A percentile compares a stretch with the other conserved stretches of the same genome.
phyloP scores from a whole-genome alignment of 2,797 vertebrate genomes.

The Synaphobranchus kaupii region DNA sequence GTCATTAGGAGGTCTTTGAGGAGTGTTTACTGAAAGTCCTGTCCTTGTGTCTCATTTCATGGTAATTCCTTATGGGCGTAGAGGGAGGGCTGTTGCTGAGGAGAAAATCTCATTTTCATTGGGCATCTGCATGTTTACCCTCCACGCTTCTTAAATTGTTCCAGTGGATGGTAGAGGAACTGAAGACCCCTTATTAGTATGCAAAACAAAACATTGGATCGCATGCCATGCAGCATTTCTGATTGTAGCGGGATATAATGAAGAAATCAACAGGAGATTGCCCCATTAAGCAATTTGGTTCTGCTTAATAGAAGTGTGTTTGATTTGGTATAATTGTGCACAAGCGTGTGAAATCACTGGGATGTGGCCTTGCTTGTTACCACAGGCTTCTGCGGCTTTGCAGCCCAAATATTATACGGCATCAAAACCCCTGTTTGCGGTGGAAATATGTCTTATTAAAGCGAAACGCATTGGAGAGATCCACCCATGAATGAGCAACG shows the following conservation, averaged over 20 bases:
- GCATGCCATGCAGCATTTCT: conserved; percentile 46
- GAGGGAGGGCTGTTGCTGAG: conserved; percentile 18
- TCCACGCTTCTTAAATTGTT: conserved; percentile 6
- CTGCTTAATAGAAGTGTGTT: conserved; percentile 70
- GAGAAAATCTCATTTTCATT: conserved; percentile 40
- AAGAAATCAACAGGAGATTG: conserved; percentile 68
- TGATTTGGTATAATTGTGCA: conserved; percentile 65
- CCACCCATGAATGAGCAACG: conserved; percentile 50
- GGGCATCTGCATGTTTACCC: neutral
- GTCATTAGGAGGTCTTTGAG: neutral
- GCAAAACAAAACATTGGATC: conserved; percentile 65
- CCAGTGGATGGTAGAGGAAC: conserved; percentile 57
- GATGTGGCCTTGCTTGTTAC: conserved; percentile 54
- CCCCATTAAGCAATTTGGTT: conserved; percentile 72
- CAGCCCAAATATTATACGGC: conserved; percentile 64
- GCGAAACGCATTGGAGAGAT: conserved; percentile 71
- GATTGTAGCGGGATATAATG: conserved; percentile 50
- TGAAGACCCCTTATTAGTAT: conserved; percentile 65
- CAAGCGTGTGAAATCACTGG: conserved; percentile 63
- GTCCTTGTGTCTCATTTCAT: neutral
- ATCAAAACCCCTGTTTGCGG: conserved; percentile 66
- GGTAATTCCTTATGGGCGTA: conserved; percentile 22
- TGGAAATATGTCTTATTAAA: conserved; percentile 78
- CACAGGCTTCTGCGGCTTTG: conserved; percentile 53
- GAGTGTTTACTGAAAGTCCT: neutral